Percentiles rank a stretch among this genome's conserved stretches.
These are phyloP conservation scores for Entomobrya multifasciata DNA, from an alignment of 2,888 invertebrate species.

Conservation along the genomic window DNA sequence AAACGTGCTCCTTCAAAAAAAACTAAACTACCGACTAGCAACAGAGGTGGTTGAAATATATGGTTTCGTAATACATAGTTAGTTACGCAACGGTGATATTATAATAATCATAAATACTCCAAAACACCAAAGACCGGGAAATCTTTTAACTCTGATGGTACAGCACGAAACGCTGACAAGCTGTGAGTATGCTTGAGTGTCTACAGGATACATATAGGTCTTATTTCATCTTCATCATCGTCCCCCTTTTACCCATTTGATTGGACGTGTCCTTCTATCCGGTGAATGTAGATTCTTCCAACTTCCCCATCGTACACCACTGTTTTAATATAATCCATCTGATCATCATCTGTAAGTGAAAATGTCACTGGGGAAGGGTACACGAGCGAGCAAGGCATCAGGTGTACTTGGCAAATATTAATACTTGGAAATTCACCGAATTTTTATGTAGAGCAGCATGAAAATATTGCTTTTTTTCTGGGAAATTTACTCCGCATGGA, in stretches of 20 bases:
- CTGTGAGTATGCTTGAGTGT: too few species aligned
- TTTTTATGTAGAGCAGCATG: too few species aligned
- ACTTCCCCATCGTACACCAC: too few species aligned
- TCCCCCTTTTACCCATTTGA: not conserved
- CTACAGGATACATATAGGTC: too few species aligned
- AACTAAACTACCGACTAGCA: too few species aligned
- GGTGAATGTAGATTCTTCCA: too few species aligned
- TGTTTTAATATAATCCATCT: too few species aligned
- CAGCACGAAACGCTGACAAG: too few species aligned
- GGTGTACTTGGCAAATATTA: conserved; percentile 6
- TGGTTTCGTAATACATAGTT: not conserved
- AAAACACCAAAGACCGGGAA: conserved; percentile 4
- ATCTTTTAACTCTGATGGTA: not conserved
- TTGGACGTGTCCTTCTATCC: not conserved
- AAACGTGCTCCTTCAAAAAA: conserved; percentile 19
- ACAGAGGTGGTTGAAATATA: too few species aligned
- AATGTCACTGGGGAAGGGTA: conserved; percentile 43
- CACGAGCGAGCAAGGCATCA: not conserved
- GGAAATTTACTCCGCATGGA: not conserved
- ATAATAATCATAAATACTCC: not conserved
- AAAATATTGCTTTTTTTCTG: not conserved
- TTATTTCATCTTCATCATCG: conserved; percentile 1
- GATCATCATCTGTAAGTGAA: not conserved
- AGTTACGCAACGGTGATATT: not conserved
- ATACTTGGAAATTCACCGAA: not conserved